Base-by-base conservation (phyloP, 1,140 invertebrate species). In the Drosophila pseudoobscura region DNA sequence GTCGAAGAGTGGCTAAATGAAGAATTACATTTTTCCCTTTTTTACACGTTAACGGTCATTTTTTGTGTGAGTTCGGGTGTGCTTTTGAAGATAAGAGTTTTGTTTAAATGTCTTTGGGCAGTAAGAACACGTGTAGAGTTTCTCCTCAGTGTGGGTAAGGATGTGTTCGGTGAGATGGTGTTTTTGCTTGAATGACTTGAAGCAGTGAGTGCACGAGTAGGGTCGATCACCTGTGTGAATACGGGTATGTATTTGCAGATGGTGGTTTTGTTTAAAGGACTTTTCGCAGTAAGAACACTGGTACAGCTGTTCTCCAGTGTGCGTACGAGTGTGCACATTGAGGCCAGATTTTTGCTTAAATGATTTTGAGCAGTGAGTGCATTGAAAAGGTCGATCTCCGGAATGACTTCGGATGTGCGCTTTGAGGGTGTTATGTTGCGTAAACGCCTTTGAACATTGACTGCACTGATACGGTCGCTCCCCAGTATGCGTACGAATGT, bases 91-190 rank as follows among this genome's bases (percentile, higher is more conserved):
- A 39, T 39, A 13, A 13, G 11, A 13, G 35, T 39, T 39, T 13
- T 39, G 11, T 13, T 39, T 39, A 57, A 57, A 39, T 20, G 26
- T 57, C 26, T 35, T 57, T 13, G 44, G 22, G 26, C 55, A 57
- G 2, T 31, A 13, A 3, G 43, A 2, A 22, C 55, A 57, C 2
- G 2, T n/a, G 22, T 29, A 46, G 15, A 39, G 35, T 39, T 39
- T 13, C 1, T 11, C 35, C 11, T 5, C 44, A 11, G 26, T 46
- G 41, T 56, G 54, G 0, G 41, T 56, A 11, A 11, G 41, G n/a
- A 56, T 44, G 9, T 56, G 54, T 15, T 45, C 17, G 6, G 9
- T 9, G n/a, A 56, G 41, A 11, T 24, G 41, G n/a, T 45, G 13
- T 1, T 24, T 9, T 20, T 15, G 41, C 1, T 22, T 45, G 11